phyloP scores from a whole-genome alignment of 2,113 vertebrate species.

The Camelus bactrianus region DNA sequence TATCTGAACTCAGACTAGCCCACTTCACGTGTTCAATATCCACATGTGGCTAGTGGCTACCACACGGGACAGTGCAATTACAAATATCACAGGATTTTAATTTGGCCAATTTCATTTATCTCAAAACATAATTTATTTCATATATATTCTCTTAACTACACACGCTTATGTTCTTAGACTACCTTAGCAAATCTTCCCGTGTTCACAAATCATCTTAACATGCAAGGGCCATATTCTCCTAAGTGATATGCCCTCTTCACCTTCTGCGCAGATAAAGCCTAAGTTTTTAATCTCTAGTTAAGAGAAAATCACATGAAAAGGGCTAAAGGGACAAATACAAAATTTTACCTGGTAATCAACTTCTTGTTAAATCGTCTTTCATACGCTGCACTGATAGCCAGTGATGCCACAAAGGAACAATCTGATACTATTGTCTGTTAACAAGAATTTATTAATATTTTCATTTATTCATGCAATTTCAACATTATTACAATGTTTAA shows the following conservation, averaged over 20 bases:
- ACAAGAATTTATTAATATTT: constrained; percentile 35
- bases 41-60: not conserved
- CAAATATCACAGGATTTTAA: constrained; percentile 1
- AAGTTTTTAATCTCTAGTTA: constrained; percentile 33
- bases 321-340: constrained; percentile 22
- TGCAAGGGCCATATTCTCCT: not conserved
- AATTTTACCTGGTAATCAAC: constrained; percentile 95
- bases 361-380: constrained; percentile 99
- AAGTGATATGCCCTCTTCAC: not conserved
- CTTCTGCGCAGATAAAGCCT: not conserved
- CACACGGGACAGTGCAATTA: not conserved
- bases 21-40: not conserved
- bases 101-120: not conserved
- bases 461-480: not conserved
- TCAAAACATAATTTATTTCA: not conserved
- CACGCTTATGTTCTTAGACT: not conserved
- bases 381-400: constrained; percentile 98
- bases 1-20: constrained; percentile 23
- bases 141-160: not conserved
- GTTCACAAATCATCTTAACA: not conserved
- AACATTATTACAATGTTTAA: not conserved
- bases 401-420: constrained; percentile 98
- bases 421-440: constrained; percentile 97
- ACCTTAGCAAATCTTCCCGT: not conserved
- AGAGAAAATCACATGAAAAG: constrained; percentile 32